phyloP scores from a whole-genome alignment of 2,888 invertebrate genomes.

The Xestia sexstrigata region DNA sequence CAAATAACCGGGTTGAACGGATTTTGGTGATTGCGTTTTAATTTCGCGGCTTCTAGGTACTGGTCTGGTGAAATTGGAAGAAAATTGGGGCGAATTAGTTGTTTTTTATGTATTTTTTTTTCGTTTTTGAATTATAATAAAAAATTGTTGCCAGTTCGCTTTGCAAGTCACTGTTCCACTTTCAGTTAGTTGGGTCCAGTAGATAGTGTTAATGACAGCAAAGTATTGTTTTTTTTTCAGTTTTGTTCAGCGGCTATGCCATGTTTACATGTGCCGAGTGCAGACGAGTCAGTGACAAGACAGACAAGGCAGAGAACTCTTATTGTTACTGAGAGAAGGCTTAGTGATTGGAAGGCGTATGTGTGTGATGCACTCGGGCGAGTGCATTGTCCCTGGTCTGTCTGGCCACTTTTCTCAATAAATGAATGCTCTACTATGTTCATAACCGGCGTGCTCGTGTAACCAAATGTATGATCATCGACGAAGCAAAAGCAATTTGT shows the following conservation, averaged over 20 bases:
- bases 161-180: not conserved
- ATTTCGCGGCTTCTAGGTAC: constrained; percentile 20
- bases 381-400: not conserved
- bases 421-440: not conserved
- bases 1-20: constrained; percentile 33
- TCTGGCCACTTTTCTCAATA: not conserved
- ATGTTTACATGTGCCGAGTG: not conserved
- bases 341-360: not conserved
- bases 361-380: no score
- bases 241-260: not conserved
- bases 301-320: not conserved
- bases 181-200: not conserved
- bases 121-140: not conserved
- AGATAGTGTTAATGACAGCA: not conserved
- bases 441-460: no score
- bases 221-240: not conserved
- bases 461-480: not conserved
- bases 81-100: constrained; percentile 3
- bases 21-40: constrained; percentile 41
- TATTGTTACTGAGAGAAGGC: not conserved
- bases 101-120: not conserved
- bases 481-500: not conserved
- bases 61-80: constrained; percentile 1
- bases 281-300: not conserved
- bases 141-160: not conserved